A percentile compares a stretch with the other conserved stretches of the same genome.
phyloP scores from a whole-genome alignment of 2,113 vertebrate species.

The Sander vitreus region DNA sequence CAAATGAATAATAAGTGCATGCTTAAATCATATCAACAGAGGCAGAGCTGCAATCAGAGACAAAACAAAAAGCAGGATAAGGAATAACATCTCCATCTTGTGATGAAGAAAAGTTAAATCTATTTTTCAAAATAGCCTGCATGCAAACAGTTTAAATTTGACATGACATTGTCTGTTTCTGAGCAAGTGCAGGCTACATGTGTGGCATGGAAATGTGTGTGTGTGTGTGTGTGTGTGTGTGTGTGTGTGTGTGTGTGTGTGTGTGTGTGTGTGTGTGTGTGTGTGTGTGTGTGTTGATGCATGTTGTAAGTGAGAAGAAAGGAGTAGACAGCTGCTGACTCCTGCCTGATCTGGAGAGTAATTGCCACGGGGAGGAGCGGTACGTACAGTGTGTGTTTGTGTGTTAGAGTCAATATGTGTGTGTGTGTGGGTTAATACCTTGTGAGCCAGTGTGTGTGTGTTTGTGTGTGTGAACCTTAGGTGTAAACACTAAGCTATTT shows the following conservation, averaged over 20 bases:
- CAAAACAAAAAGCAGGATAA: not conserved
- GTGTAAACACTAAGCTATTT: constrained; percentile 49
- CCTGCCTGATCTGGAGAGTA: constrained; percentile 49
- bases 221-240: constrained; percentile 32
- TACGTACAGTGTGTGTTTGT: not conserved
- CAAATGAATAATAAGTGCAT: not conserved
- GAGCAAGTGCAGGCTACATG: constrained; percentile 16
- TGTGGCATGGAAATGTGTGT: constrained; percentile 27
- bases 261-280: constrained; percentile 25
- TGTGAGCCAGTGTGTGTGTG: not conserved
- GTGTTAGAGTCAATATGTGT: not conserved
- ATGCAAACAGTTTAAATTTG: constrained; percentile 31
- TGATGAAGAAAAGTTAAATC: not conserved
- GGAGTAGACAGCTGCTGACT: constrained; percentile 73
- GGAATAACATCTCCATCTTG: not conserved
- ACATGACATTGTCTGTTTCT: constrained; percentile 39
- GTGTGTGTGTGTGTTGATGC: constrained; percentile 40
- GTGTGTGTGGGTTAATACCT: not conserved
- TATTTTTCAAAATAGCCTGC: constrained; percentile 13
- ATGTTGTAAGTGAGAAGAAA: constrained; percentile 55
- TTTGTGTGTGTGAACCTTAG: not conserved
- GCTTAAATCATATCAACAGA: not conserved
- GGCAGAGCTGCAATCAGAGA: not conserved
- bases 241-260: constrained; percentile 20
- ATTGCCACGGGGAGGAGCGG: constrained; percentile 25